Evolutionary conservation across 2,888 invertebrate species (phyloP), one percentile per base, ranked within the genome.

Genomic region (Eupeodes latifasciatus): DNA sequence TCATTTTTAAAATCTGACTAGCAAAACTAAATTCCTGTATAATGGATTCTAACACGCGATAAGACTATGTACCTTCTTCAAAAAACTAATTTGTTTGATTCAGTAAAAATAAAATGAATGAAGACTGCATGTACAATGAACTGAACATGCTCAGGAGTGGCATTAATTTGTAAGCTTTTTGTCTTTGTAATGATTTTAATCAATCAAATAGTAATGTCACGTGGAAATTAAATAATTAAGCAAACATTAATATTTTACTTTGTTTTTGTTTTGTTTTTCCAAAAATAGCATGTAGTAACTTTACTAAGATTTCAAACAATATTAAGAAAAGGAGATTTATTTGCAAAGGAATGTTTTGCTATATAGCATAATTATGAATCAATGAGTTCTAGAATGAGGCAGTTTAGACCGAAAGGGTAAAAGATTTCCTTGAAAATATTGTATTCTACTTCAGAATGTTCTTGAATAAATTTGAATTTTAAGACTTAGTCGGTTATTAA

Each of bases 11-110:
- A 82, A 79, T 59, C 86, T 79, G 82, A 82, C 86, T 82, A 57
- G 34, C 61, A 71, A 64, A 82, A 79, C 74, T 53, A 40, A 78
- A 71, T 71, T 62, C 57, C 75, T 59, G 66, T 75, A 51, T 64
- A 86, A 79, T 86, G 62, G 11, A 19, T 75, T 47, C 14, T 55
- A 64, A 27, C 86, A 86, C 82, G 86, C 86, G 67, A 67, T 67
- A 67, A 47, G 14, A 81, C 55, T 19, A 49, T 67, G 9, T 40
- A 40, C 40, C 40, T 4, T 40, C 40, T 78, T 78, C 47, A 14
- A 82, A 51, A 82, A 82, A 74, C 19, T 74, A 51, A 16, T 64
- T 61, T 19, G n/a, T 51, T 67, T 67, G 12, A 27, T 11, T 14
- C 7, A 11, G 10, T 4, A 49, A 47, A 66, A 66, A 27, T 27